Percentiles rank a stretch among this genome's conserved stretches.
Evolutionary conservation across 2,888 invertebrate species (phyloP).

Genomic region (Drosophila gaucha): DNA sequence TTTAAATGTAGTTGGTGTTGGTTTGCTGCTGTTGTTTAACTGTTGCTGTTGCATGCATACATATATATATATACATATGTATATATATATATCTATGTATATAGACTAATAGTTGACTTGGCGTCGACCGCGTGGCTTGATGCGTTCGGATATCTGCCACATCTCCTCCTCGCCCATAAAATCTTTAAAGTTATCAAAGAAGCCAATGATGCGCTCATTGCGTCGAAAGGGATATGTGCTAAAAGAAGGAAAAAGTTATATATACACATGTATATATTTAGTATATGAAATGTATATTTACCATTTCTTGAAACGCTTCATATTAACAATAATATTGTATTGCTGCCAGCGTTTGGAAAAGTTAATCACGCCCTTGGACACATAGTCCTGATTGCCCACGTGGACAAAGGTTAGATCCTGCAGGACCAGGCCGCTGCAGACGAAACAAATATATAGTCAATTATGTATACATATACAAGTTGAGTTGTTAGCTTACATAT

Average conservation of each 20-base stretch:
- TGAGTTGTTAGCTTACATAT: constrained; percentile 94
- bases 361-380: constrained; percentile 94
- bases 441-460: not conserved
- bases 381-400: constrained; percentile 96
- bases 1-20: constrained; percentile 50
- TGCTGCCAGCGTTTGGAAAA: constrained; percentile 99
- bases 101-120: constrained; percentile 78
- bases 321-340: constrained; percentile 98
- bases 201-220: constrained; percentile 96
- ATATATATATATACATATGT: not conserved
- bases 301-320: constrained; percentile 99
- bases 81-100: not conserved
- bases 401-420: constrained; percentile 99
- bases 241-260: constrained; percentile 40
- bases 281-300: constrained; percentile 85
- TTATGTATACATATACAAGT: too few species aligned
- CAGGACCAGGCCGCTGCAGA: constrained; percentile 94
- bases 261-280: not conserved
- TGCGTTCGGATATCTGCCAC: constrained; percentile 99
- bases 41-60: constrained; percentile 2
- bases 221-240: constrained; percentile 97
- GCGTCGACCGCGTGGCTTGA: constrained; percentile 90
- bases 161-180: constrained; percentile 98
- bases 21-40: constrained; percentile 8
- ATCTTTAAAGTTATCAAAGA: constrained; percentile 98